Base-by-base conservation (phyloP, 2,113 vertebrate genomes). In the Pica pica region DNA sequence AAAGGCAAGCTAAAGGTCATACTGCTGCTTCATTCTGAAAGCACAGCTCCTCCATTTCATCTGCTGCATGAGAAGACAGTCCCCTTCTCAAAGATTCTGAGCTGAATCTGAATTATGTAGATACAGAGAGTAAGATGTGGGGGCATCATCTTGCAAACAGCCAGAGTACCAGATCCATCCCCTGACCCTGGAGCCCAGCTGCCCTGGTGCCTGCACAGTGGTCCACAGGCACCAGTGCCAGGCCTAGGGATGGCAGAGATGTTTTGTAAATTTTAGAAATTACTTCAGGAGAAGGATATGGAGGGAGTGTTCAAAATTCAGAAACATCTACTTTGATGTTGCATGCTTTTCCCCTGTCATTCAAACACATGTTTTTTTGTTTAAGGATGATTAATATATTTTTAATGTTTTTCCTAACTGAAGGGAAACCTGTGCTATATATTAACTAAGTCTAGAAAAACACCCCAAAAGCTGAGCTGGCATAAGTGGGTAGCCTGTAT, bases 361-460 rank as follows among this genome's bases (percentile, higher is more conserved):
- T 94, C 93, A 96, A 82, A 83, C 88, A 83, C 69, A 83, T 96
- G 93, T 0, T 90, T 96, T 96, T 96, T 97, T 97, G 90, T 95
- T 96, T 96, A 96, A 97, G 88, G 80, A 95, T 96, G 93, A 96
- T 96, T 95, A 96, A 97, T 96, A 95, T 47, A 93, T 90, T 95
- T 95, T 95, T 96, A 96, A 96, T 96, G 92, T 92, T 93, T 93
- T 89, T 79, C 86, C 83, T 93, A 89, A 90, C 93, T 93, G 92
- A 93, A 89, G 90, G 90, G 83, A 97, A 95, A 87, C 85, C 94
- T 97, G 93, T 64, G 77, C 85, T 96, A 87, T 93, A 78, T 96
- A 96, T 97, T 96, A 97, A 86, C 82, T 87, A 88, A 78, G 80
- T 57, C 92, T 92, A 94, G 92, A 84, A 94, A 96, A 97, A 96